Evolutionary conservation across 1,140 invertebrate species (phyloP), one percentile per base, ranked within the genome.

Genomic region (Drosophila santomea): DNA sequence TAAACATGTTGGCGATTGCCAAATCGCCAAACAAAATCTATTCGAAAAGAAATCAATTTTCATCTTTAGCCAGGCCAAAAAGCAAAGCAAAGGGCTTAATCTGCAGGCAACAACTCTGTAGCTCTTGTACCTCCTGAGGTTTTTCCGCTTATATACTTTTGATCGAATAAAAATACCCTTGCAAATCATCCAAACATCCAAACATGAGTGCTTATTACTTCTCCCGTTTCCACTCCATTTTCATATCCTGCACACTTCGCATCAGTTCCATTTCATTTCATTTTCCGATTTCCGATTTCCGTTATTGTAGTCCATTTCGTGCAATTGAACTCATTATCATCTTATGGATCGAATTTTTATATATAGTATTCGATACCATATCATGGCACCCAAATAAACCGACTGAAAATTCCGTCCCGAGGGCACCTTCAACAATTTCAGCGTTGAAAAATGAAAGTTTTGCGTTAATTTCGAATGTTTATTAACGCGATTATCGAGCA

Each of bases 401-500:
- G 12, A 47, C 32, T 32, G 32, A 32, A 25, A 25, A 25, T 48
- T 25, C 14, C 6, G 11, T 35, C 4, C 2, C 17, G n/a, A 28
- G 36, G 25, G 47, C 50, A 25, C 38, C 28, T 74, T 20, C 25
- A 73, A 73, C 7, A 32, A 56, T 56, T 67, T 54, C 28, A 8
- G 51, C 28, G 39, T 41, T 54, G 50, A 60, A 75, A 77, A 77
- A 69, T 59, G 62, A 75, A 75, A 76, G 62, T 67, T 76, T 66
- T 67, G 73, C 72, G 47, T 75, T 58, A 66, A 66, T 75, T 67
- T 64, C 44, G 14, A 71, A 74, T 74, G 72, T 45, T 74, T 74
- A 74, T 74, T 74, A 74, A 74, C 72, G 60, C 71, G 60, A 74
- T 74, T 74, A 74, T 74, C 51, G 69, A 50, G 58, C 59, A 63